A percentile compares a stretch with the other conserved stretches of the same genome.
These are phyloP conservation scores for Terebella lapidaria DNA, from an alignment of 2,888 invertebrate genomes.

Conservation along the genomic window DNA sequence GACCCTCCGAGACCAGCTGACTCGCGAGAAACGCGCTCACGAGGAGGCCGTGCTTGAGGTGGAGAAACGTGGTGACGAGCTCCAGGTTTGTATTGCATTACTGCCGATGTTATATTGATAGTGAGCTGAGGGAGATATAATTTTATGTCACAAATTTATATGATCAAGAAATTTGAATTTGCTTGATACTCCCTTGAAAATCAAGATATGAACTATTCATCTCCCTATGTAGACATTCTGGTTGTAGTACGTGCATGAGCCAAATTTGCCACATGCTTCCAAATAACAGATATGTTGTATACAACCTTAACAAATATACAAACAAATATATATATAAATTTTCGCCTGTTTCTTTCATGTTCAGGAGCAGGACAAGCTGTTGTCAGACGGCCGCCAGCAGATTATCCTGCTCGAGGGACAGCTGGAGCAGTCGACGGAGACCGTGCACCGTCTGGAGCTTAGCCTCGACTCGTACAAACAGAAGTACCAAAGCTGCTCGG, in stretches of 20 bases:
- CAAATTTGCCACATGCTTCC: too few relatives aligned
- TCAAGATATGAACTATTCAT: too few relatives aligned
- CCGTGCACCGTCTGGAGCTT: conserved; percentile 31
- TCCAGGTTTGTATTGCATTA: not conserved
- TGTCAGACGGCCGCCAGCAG: conserved; percentile 39
- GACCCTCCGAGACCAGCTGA: conserved; percentile 36
- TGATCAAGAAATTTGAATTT: too few relatives aligned
- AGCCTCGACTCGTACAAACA: conserved; percentile 37
- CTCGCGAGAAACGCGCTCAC: conserved; percentile 16
- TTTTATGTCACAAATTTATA: not conserved
- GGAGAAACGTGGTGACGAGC: not conserved
- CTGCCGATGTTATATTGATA: not conserved
- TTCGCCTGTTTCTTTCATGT: conserved; percentile 14
- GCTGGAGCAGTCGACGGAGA: conserved; percentile 32
- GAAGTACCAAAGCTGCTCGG: conserved; percentile 36
- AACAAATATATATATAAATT: too few relatives aligned
- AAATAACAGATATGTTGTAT: too few relatives aligned
- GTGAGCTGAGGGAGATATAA: not conserved
- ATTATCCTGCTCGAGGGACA: conserved; percentile 40
- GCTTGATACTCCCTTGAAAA: too few relatives aligned
- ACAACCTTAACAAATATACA: too few relatives aligned
- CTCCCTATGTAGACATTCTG: too few relatives aligned
- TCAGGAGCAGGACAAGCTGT: conserved; percentile 33
- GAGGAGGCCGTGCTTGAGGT: conserved; percentile 15
- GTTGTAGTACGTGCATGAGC: too few relatives aligned